Evolutionary conservation across 2,888 invertebrate genomes (phyloP), one percentile per base, ranked within the genome.

Genomic region (Euzophera pinguis): DNA sequence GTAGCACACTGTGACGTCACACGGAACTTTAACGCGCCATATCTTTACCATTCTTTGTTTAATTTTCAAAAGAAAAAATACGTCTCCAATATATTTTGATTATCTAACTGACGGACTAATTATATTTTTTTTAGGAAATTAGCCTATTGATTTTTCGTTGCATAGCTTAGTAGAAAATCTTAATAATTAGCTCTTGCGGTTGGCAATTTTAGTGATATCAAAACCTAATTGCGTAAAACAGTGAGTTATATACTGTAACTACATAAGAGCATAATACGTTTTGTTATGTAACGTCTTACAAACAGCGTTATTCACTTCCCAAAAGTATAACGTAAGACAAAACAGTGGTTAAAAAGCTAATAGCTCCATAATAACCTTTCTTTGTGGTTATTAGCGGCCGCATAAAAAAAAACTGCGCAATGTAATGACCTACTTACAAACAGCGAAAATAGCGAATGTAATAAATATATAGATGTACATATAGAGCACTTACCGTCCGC

Each of bases 401-500:
- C 76, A 81, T 75, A 76, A 82, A 78, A 75, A 65, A 73, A 76
- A 76, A 75, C 73, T 81, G 80, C 81, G 70, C 71, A 76, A 58
- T 60, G 69, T 63, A 64, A 79, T 78, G 74, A 75, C 80, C 81
- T 81, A 84, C 67, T 73, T 75, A 82, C 76, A 69, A 71, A 81
- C 75, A 82, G 84, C 85, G 71, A 74, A 22, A 69, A 71, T 79
- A 84, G 84, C 82, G 70, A 75, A 71, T 70, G 67, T 73, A 72
- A 71, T 65, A 69, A 63, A 64, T 58, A 65, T 55, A 60, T 54
- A 52, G n/a, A 49, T 49, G 39, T 47, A 56, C 53, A 55, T 37
- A 49, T 17, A 39, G 71, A 73, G 72, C 73, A 92, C 93, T 92
- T 95, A 96, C 96, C 96, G 94, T 96, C 96, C 81, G 95, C 93